These are phyloP conservation scores for Axea sp. DNA, from an alignment of 2,888 invertebrate species.

Conservation along the genomic window DNA sequence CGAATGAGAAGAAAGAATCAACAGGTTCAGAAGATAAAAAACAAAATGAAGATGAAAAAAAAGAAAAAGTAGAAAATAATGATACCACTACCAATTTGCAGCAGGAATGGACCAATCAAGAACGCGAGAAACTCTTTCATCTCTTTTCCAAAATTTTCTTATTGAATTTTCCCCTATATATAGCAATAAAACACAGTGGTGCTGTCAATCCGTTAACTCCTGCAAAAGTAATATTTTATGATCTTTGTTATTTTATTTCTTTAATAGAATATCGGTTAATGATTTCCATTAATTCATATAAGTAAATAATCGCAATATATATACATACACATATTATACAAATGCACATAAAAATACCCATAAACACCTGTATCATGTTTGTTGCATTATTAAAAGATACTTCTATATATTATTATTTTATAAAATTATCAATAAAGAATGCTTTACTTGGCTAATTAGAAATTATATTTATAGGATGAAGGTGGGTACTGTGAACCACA, in stretches of 20 bases:
- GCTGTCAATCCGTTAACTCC: constrained; percentile 79
- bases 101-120: constrained; percentile 86
- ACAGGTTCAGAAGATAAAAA: constrained; percentile 72
- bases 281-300: too few species aligned
- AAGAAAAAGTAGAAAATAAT: constrained; percentile 77
- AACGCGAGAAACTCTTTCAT: constrained; percentile 92
- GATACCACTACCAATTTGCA: constrained; percentile 63
- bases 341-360: too few species aligned
- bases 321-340: too few species aligned
- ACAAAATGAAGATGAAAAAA: constrained; percentile 68
- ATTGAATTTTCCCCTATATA: constrained; percentile 92
- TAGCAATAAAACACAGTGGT: constrained; percentile 91
- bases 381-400: too few species aligned
- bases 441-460: too few species aligned
- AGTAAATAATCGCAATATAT: too few species aligned
- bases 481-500: constrained; percentile 94
- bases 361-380: too few species aligned
- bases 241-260: not conserved
- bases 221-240: constrained; percentile 74
- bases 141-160: constrained; percentile 93
- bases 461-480: constrained; percentile 82
- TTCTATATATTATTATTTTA: too few species aligned
- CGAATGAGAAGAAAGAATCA: constrained; percentile 74
- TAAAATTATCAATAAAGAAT: too few species aligned
- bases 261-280: too few species aligned